These are phyloP conservation scores for Heterotilapia buettikoferi DNA, from an alignment of 2,113 vertebrate genomes.

Conservation along the genomic window DNA sequence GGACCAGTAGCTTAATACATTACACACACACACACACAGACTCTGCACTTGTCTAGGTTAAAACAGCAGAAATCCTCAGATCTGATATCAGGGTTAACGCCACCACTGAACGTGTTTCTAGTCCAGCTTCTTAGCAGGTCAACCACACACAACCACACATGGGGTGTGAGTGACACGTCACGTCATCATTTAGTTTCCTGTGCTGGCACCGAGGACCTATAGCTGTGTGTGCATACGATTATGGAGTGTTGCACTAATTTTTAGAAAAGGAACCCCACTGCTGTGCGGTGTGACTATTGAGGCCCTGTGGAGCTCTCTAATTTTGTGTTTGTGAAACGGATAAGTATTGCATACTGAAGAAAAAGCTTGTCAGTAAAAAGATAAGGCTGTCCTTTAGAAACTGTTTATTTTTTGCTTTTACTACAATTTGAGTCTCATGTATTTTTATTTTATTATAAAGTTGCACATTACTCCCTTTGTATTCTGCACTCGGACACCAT, in stretches of 20 bases:
- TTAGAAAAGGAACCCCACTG: not conserved
- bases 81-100: not conserved
- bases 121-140: not conserved
- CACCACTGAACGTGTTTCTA: not conserved
- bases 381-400: not conserved
- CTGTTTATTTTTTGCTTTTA: not conserved
- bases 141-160: not conserved
- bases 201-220: not conserved
- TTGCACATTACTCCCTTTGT: not conserved
- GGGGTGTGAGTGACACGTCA: not conserved
- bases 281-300: not conserved
- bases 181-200: not conserved
- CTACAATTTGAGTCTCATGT: not conserved
- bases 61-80: not conserved
- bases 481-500: not conserved
- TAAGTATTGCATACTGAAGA: not conserved
- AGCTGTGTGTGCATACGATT: not conserved
- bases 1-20: constrained; percentile 27
- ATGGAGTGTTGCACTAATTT: not conserved
- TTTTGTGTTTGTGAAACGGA: not conserved
- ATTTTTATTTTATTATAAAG: not conserved
- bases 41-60: not conserved
- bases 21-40: not conserved
- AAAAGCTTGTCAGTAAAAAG: not conserved
- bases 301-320: not conserved